phyloP scores from a whole-genome alignment of 2,113 vertebrate genomes.

The Candoia aspera region DNA sequence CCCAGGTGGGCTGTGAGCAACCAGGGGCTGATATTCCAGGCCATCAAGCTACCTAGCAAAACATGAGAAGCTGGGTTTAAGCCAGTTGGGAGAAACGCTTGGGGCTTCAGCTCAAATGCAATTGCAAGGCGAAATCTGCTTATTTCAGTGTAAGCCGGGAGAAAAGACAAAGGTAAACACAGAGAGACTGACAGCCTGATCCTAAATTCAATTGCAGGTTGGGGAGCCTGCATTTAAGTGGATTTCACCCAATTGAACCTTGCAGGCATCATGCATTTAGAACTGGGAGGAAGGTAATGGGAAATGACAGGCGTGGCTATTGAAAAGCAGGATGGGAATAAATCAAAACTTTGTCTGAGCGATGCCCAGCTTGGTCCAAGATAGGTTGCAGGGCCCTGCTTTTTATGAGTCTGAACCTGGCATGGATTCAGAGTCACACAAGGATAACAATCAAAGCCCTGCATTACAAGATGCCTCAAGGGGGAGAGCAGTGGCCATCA shows the following conservation, averaged over 20 bases:
- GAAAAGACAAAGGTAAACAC: not conserved
- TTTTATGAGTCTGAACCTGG: not conserved
- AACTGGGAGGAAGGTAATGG: not conserved
- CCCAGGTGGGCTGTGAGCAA: not conserved
- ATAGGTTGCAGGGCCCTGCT: not conserved
- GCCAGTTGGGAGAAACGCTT: not conserved
- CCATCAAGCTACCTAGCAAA: not conserved
- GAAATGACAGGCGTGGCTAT: not conserved
- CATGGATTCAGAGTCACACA: not conserved
- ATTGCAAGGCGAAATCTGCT: not conserved
- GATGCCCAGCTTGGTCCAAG: not conserved
- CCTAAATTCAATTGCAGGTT: not conserved
- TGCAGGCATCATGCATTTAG: not conserved
- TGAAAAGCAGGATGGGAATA: not conserved
- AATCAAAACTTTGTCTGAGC: not conserved
- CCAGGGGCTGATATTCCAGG: not conserved
- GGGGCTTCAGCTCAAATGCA: not conserved
- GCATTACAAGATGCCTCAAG: not conserved
- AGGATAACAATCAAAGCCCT: not conserved
- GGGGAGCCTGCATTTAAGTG: not conserved
- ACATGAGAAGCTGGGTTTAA: not conserved
- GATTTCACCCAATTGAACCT: not conserved
- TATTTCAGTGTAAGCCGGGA: not conserved
- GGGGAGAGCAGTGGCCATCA: no score
- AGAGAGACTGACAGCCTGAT: no score